phyloP scores from a whole-genome alignment of 1,140 invertebrate genomes.

The Drosophila varians region DNA sequence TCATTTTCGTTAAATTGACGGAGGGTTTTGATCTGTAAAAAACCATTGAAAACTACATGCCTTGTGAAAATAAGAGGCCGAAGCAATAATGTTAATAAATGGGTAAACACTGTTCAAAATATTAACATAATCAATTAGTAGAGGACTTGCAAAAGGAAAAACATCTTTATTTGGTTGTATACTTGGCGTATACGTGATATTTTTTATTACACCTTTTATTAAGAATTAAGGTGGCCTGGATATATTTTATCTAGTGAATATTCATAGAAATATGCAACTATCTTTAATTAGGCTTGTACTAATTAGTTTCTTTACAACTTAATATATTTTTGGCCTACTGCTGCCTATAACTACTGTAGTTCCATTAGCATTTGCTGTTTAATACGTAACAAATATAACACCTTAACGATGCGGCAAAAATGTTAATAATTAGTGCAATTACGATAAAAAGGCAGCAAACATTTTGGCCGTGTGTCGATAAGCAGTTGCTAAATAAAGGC shows the following conservation, averaged over 20 bases:
- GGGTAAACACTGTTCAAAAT: neutral
- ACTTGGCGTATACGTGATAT: too few species aligned
- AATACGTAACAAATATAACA: slow-evolving; percentile 32
- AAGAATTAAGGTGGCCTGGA: too few species aligned
- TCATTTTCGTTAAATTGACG: slow-evolving; percentile 36
- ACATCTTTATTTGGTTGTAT: slow-evolving; percentile 29
- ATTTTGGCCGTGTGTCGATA: slow-evolving; percentile 22
- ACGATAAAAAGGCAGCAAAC: slow-evolving; percentile 65
- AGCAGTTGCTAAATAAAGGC: slow-evolving; percentile 15
- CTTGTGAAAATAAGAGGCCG: neutral
- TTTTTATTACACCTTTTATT: too few species aligned
- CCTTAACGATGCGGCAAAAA: slow-evolving; percentile 21
- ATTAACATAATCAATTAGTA: slow-evolving; percentile 14
- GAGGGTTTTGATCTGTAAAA: slow-evolving; percentile 3
- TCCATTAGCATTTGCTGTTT: slow-evolving; percentile 46
- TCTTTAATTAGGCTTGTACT: neutral
- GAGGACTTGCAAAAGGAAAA: slow-evolving; percentile 10
- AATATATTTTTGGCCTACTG: neutral
- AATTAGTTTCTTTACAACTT: neutral
- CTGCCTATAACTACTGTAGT: slow-evolving; percentile 1
- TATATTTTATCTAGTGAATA: too few species aligned
- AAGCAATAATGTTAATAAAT: neutral
- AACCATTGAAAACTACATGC: neutral
- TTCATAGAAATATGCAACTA: neutral
- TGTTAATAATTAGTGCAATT: slow-evolving; percentile 63